Evolutionary conservation across 2,797 vertebrate genomes (phyloP).

Genomic region (Coracias cyanogaster): DNA sequence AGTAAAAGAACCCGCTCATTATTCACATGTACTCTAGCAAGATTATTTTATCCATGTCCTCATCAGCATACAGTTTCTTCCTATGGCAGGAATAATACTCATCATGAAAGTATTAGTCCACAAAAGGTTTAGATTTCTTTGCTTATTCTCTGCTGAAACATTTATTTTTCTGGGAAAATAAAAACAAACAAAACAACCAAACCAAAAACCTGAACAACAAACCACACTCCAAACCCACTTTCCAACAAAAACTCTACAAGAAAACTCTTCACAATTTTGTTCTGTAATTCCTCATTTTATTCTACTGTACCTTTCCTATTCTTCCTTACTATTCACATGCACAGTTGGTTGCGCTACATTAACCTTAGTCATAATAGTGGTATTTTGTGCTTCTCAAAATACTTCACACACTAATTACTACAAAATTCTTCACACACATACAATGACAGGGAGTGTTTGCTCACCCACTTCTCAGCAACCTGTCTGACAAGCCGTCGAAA

Average conservation of each 20-base stretch:
- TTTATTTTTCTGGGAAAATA: neutral
- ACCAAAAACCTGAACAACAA: neutral
- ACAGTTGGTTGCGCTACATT: neutral
- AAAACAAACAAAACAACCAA: neutral
- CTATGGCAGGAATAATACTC: neutral
- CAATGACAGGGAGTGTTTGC: neutral
- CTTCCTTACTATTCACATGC: neutral
- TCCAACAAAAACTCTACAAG: neutral
- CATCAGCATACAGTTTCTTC: neutral
- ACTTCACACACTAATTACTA: neutral
- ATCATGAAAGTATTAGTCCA: neutral
- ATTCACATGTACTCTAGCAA: slow-evolving; percentile 1
- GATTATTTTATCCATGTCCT: neutral
- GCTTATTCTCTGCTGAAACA: neutral
- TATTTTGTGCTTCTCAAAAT: slow-evolving; percentile 1
- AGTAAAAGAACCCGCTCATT: slow-evolving; percentile 8
- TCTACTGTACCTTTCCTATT: neutral
- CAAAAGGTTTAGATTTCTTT: neutral
- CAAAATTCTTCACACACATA: neutral
- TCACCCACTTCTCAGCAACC: neutral
- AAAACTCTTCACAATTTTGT: neutral
- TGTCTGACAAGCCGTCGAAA: neutral
- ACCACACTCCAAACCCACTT: neutral
- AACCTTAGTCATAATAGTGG: neutral
- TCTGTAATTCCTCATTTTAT: neutral